These are phyloP conservation scores for Prionailurus viverrinus DNA, from an alignment of 2,113 vertebrate genomes.

Conservation along the genomic window DNA sequence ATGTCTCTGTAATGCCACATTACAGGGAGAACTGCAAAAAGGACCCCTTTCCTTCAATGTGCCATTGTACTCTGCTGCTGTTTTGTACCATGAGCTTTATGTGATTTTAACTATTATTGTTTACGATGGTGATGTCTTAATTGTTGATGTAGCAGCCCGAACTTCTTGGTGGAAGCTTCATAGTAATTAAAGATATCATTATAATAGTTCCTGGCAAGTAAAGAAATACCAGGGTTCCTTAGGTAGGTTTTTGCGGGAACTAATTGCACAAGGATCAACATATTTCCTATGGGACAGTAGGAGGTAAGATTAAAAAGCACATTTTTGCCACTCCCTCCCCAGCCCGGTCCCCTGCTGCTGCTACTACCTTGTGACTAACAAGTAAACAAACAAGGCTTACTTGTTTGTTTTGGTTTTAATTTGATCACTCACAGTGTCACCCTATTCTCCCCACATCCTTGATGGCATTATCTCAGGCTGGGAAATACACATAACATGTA, in stretches of 20 bases:
- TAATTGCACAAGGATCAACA: constrained; percentile 74
- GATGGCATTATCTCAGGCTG: constrained; percentile 40
- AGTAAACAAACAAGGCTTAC: neutral
- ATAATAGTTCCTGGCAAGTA: constrained; percentile 69
- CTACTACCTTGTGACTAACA: constrained; percentile 32
- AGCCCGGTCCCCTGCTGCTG: constrained; percentile 35
- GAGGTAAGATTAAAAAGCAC: constrained; percentile 75
- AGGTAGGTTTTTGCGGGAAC: constrained; percentile 6
- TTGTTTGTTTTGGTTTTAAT: neutral
- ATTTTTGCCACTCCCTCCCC: neutral
- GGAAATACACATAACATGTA: neutral
- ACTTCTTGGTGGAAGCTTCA: constrained; percentile 51
- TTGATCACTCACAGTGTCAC: constrained; percentile 29
- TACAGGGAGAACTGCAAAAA: neutral
- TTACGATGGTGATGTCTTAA: constrained; percentile 75
- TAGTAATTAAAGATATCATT: constrained; percentile 76
- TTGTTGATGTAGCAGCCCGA: constrained; percentile 72
- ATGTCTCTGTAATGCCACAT: neutral
- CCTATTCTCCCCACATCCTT: constrained; percentile 6
- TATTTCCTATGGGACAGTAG: constrained; percentile 72
- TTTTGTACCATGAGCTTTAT: constrained; percentile 52
- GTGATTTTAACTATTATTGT: constrained; percentile 77
- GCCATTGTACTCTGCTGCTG: neutral
- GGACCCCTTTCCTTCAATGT: neutral
- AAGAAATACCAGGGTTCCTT: constrained; percentile 74